Conservation (phyloP, 2,113 vertebrate genomes). For the Mesoclemmys tuberculata region DNA sequence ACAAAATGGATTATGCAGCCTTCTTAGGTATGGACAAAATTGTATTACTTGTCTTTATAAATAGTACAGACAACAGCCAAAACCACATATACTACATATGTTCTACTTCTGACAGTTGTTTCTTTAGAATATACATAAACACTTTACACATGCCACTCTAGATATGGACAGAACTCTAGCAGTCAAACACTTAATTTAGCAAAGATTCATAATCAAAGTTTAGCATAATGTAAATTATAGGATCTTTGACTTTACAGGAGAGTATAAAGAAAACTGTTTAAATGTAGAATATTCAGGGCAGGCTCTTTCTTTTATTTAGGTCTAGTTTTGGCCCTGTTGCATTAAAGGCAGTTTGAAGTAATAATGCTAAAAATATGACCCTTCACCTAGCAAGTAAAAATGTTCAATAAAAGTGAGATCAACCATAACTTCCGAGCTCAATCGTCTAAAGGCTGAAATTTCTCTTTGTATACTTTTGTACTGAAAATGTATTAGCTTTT, state of each 20-base stretch:
- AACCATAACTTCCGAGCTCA: slow-evolving; percentile 68
- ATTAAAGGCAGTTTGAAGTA: slow-evolving; percentile 73
- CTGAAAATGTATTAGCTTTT: slow-evolving; percentile 78
- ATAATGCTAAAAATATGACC: slow-evolving; percentile 77
- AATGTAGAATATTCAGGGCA: slow-evolving; percentile 13
- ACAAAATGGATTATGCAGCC: neutral
- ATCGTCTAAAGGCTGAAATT: slow-evolving; percentile 68
- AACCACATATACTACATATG: neutral
- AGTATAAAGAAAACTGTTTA: slow-evolving; percentile 2
- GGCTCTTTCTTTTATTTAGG: slow-evolving; percentile 65
- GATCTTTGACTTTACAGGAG: neutral
- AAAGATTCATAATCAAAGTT: neutral
- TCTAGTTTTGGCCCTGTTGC: slow-evolving; percentile 48
- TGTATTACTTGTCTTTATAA: neutral
- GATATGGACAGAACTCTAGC: neutral
- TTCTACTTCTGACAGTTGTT: neutral
- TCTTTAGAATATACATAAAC: neutral
- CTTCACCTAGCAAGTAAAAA: slow-evolving; percentile 68
- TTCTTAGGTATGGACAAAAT: neutral
- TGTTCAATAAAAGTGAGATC: slow-evolving; percentile 74
- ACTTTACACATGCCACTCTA: neutral
- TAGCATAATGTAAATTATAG: neutral
- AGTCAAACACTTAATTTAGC: neutral
- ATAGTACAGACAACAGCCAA: neutral
- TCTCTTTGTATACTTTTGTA: slow-evolving; percentile 69